Evolutionary conservation across 2,797 vertebrate genomes (phyloP).

Genomic region (Neostethus bicornis): DNA sequence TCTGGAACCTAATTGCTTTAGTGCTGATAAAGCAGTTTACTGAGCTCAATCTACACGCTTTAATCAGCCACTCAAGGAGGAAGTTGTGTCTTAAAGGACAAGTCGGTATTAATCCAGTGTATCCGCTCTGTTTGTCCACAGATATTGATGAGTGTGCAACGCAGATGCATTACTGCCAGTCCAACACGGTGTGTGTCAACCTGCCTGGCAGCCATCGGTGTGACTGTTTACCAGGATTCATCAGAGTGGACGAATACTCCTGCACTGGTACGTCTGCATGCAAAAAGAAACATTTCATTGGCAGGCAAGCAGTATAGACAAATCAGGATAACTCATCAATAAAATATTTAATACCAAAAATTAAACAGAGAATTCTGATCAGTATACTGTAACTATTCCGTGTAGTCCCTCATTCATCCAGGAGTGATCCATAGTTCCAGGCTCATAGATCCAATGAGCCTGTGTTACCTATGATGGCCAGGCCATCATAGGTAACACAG

Average conservation of each 20-base stretch:
- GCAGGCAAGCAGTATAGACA: background rate
- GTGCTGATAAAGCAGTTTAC: background rate
- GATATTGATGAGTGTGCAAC: slow-evolving; percentile 95
- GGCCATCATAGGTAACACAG: too few species aligned
- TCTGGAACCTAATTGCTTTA: slow-evolving; percentile 15
- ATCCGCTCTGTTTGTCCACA: slow-evolving; percentile 66
- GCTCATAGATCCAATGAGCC: too few species aligned
- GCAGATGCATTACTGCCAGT: slow-evolving; percentile 95
- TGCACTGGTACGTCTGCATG: slow-evolving; percentile 86
- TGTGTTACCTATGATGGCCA: too few species aligned
- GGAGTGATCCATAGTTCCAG: too few species aligned
- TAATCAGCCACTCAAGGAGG: background rate
- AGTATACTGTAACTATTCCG: too few species aligned
- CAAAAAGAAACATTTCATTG: background rate
- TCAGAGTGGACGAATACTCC: slow-evolving; percentile 92
- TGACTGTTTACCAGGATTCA: slow-evolving; percentile 89
- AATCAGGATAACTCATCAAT: too few species aligned
- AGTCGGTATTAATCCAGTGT: slow-evolving; percentile 23
- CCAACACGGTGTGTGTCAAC: slow-evolving; percentile 92
- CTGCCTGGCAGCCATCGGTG: slow-evolving; percentile 90
- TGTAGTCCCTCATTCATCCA: too few species aligned
- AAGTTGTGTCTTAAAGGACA: slow-evolving; percentile 8
- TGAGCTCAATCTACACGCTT: slow-evolving; percentile 5
- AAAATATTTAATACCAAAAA: too few species aligned
- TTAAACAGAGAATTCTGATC: too few species aligned